phyloP scores from a whole-genome alignment of 2,113 vertebrate genomes.

The Monopterus albus region DNA sequence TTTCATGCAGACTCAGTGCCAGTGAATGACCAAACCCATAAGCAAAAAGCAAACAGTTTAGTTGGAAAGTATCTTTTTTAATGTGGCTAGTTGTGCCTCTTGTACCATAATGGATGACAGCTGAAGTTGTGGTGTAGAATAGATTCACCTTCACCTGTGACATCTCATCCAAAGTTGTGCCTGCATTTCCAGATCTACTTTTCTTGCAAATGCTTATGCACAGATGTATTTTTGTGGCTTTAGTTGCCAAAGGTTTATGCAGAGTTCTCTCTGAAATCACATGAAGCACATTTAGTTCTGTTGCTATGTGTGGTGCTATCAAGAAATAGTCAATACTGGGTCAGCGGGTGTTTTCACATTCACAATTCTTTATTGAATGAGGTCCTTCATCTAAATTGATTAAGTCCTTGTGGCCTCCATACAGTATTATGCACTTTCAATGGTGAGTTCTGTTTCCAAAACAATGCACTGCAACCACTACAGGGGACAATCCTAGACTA shows the following conservation, averaged over 20 bases:
- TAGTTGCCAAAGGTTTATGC: neutral
- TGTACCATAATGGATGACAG: too few relatives aligned
- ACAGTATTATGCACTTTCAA: neutral
- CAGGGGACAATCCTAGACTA: neutral
- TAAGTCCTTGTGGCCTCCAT: too few relatives aligned
- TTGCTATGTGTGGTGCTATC: too few relatives aligned
- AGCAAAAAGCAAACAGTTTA: too few relatives aligned
- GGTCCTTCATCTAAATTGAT: neutral
- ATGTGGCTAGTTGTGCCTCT: too few relatives aligned
- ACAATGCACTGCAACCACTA: neutral
- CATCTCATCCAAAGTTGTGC: neutral
- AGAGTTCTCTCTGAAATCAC: neutral
- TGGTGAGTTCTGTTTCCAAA: neutral
- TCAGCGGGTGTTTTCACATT: neutral
- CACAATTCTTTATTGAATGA: neutral
- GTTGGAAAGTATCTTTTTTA: too few relatives aligned
- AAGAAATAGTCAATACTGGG: neutral
- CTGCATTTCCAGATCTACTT: neutral
- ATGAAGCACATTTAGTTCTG: neutral
- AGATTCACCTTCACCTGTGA: neutral
- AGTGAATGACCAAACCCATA: too few relatives aligned
- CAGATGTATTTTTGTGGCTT: too few relatives aligned
- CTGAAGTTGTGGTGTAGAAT: neutral
- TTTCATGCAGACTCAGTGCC: neutral
- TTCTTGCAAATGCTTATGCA: neutral